A percentile compares a stretch with the other conserved stretches of the same genome.
Conservation (phyloP, 2,888 invertebrate species). For the Cantharis nigra region DNA sequence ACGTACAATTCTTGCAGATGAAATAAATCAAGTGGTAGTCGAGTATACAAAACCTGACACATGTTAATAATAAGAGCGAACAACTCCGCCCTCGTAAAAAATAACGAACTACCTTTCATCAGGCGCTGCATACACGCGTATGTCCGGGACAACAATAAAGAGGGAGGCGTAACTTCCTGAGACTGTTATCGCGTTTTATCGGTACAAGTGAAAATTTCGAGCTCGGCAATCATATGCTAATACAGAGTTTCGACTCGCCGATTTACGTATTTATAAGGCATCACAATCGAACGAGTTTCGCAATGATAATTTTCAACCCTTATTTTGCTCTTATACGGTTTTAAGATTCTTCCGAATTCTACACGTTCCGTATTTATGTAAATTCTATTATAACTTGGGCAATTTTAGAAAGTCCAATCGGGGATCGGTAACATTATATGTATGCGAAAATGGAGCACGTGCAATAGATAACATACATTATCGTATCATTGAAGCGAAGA, state of each 20-base stretch:
- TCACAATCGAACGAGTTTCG: conserved; percentile 11
- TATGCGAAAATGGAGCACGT: conserved; percentile 35
- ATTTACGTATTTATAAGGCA: conserved; percentile 46
- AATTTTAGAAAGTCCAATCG: conserved; percentile 30
- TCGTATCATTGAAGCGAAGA: conserved; percentile 16
- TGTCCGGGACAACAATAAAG: conserved; percentile 48
- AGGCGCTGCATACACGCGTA: conserved; percentile 49
- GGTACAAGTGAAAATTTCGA: conserved; percentile 48
- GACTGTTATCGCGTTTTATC: conserved; percentile 49
- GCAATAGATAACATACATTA: conserved; percentile 32
- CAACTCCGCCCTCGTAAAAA: conserved; percentile 45
- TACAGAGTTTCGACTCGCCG: conserved; percentile 41
- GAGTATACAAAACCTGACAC: conserved; percentile 39
- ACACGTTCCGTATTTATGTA: conserved; percentile 39
- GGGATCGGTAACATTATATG: conserved; percentile 26
- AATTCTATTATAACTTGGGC: conserved; percentile 38
- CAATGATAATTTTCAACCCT: conserved; percentile 15
- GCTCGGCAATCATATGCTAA: conserved; percentile 52
- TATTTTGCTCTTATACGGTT: neutral
- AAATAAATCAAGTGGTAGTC: conserved; percentile 44
- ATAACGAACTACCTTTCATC: conserved; percentile 51
- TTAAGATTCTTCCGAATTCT: conserved; percentile 5
- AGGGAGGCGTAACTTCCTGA: conserved; percentile 47
- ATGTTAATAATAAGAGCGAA: conserved; percentile 45
- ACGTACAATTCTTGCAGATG: conserved; percentile 38